Conservation (phyloP, 2,888 invertebrate species). For the Ashinkailepas kermadecensis region DNA sequence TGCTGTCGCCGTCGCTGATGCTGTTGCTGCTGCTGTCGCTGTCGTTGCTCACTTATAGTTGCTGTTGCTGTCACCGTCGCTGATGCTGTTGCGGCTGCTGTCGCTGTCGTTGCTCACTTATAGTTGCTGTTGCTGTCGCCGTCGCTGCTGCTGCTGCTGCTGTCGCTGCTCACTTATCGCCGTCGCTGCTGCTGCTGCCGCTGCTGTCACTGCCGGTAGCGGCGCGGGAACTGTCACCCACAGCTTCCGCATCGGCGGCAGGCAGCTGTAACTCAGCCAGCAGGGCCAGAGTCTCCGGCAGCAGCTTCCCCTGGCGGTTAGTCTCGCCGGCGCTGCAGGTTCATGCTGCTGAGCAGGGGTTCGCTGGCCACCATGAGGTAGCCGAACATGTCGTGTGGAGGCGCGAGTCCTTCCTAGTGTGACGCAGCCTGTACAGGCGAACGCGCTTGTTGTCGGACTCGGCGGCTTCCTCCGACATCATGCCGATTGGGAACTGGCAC, state of each 20-base stretch:
- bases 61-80: too few species aligned
- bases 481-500: background rate
- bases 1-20: too few species aligned
- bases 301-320: background rate
- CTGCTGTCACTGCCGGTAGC: too few species aligned
- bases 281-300: background rate
- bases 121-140: too few species aligned
- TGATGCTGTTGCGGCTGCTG: too few species aligned
- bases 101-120: too few species aligned
- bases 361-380: background rate
- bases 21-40: too few species aligned
- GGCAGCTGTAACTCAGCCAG: background rate
- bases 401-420: background rate
- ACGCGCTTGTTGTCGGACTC: background rate
- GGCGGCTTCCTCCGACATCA: background rate
- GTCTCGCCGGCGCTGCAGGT: background rate
- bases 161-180: too few species aligned
- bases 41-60: too few species aligned
- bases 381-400: background rate
- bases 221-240: too few species aligned
- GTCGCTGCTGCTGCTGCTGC: too few species aligned
- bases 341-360: background rate
- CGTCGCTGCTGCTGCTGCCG: too few species aligned
- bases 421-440: background rate
- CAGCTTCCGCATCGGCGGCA: background rate